Evolutionary conservation across 37 sponge, comb jelly and placozoan genomes (phyloP), one percentile per base, ranked within the genome.

Genomic region (Oscarella lobularis): DNA sequence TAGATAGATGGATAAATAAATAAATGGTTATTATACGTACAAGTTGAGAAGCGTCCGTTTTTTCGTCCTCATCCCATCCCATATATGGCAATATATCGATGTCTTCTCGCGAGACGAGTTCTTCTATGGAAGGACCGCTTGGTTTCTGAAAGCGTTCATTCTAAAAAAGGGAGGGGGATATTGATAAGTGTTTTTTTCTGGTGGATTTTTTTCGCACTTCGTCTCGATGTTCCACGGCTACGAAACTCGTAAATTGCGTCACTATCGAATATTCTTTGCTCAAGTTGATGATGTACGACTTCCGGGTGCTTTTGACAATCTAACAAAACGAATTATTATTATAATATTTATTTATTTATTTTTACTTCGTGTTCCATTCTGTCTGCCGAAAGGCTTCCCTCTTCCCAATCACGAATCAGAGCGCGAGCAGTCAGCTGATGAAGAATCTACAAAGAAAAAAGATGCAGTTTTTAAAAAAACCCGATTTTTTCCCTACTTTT

Each of bases 211-310:
- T n/a, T n/a, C 76, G 67, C 38, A 91, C 91, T 85, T 88, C 83
- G 31, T 84, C 89, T 76, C 99, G 82, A 78, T 87, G 83, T 39
- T 97, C 99, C 54, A 97, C 90, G 35, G 99, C 99, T 1, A 97
- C 91, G 83, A 97, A 97, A 80, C 99, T 97, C 60, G 98, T 96
- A 80, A 90, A 96, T 83, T 88, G 93, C 33, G 93, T 89, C 39
- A 93, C 95, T 71, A 93, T 93, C 78, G 88, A 90, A 74, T 93
- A 84, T 67, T 93, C 92, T 69, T 87, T 90, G 40, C 87, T 87
- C 72, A 85, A 83, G 72, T 93, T 85, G 76, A 93, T 93, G 73
- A 93, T 84, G 81, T 78, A 87, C 1, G 84, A 39, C 81, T 93
- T 93, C 1, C 85, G 65, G 38, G 89, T 90, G 54, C 83, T 75